These are phyloP conservation scores for Arrhamphus sclerolepis DNA, from an alignment of 2,797 vertebrate genomes.

Conservation along the genomic window DNA sequence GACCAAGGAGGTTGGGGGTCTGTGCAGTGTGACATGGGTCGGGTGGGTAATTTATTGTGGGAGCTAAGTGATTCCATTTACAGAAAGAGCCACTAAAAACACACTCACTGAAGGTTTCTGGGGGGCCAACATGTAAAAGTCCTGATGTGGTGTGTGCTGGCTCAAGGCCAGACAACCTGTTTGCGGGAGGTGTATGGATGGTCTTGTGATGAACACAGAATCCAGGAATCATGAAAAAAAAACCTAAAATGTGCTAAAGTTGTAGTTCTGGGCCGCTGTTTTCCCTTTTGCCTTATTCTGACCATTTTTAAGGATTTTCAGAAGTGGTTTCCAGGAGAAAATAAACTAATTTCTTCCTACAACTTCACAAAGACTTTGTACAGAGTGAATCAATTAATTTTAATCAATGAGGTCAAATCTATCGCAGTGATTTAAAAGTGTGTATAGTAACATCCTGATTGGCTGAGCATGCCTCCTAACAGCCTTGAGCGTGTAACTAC, in stretches of 20 bases:
- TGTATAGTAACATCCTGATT: background rate
- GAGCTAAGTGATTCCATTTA: conserved; percentile 84
- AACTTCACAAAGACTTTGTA: background rate
- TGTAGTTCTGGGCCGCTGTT: conserved; percentile 39
- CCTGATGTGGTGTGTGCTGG: conserved; percentile 73
- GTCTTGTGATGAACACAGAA: conserved; percentile 79
- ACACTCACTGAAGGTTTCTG: conserved; percentile 76
- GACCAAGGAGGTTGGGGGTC: conserved; percentile 61
- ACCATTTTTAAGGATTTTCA: conserved; percentile 32
- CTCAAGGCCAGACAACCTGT: conserved; percentile 79
- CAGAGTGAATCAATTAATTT: background rate
- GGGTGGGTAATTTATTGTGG: conserved; percentile 79
- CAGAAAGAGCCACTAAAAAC: conserved; percentile 81
- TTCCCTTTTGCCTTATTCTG: conserved; percentile 41
- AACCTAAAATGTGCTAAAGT: conserved; percentile 45
- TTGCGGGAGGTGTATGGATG: conserved; percentile 74
- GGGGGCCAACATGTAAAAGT: conserved; percentile 80
- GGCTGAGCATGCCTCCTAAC: background rate
- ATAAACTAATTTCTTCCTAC: conserved; percentile 46
- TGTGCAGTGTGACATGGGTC: conserved; percentile 68
- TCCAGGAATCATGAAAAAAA: conserved; percentile 67
- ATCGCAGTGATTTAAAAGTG: no score
- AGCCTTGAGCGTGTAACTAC: background rate
- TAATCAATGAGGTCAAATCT: background rate
- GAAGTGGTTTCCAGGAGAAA: conserved; percentile 34